A percentile compares a stretch with the other conserved stretches of the same genome.
Conservation (phyloP, 1,140 invertebrate species). For the Littorina saxatilis region DNA sequence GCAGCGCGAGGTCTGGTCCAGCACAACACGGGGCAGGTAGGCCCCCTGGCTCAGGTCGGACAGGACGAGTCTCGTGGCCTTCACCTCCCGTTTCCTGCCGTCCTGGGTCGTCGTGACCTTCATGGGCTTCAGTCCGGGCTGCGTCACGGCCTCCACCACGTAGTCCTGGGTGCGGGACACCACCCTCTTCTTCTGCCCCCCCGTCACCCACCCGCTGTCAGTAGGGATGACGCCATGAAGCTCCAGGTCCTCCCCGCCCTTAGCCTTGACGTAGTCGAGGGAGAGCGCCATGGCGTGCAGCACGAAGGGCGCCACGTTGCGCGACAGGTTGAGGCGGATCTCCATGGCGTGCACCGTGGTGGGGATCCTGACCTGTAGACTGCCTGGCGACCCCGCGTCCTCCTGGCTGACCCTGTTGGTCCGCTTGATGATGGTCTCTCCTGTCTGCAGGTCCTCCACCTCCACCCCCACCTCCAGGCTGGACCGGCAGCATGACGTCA, state of each 20-base stretch:
- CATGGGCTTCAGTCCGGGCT: background rate
- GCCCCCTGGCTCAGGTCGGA: background rate
- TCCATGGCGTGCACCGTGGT: background rate
- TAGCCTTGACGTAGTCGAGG: background rate
- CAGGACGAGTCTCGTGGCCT: slow-evolving; percentile 8
- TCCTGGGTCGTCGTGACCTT: background rate
- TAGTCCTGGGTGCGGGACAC: background rate
- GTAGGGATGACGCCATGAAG: background rate
- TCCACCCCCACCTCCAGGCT: background rate
- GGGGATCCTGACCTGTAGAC: background rate
- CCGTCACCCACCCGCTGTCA: background rate
- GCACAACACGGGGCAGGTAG: slow-evolving; percentile 2
- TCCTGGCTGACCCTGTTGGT: background rate
- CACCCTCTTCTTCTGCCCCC: background rate
- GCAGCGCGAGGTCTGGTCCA: slow-evolving; percentile 10
- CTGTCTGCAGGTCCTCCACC: background rate
- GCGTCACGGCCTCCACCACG: background rate
- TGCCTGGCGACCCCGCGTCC: background rate
- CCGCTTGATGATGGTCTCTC: background rate
- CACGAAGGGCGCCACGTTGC: background rate
- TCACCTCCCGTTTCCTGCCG: background rate
- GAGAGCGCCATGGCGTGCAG: background rate
- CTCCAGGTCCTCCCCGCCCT: background rate
- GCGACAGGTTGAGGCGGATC: background rate
- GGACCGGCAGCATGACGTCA: background rate